phyloP scores from a whole-genome alignment of 2,113 vertebrate species.

The Chloroceryle aenea region DNA sequence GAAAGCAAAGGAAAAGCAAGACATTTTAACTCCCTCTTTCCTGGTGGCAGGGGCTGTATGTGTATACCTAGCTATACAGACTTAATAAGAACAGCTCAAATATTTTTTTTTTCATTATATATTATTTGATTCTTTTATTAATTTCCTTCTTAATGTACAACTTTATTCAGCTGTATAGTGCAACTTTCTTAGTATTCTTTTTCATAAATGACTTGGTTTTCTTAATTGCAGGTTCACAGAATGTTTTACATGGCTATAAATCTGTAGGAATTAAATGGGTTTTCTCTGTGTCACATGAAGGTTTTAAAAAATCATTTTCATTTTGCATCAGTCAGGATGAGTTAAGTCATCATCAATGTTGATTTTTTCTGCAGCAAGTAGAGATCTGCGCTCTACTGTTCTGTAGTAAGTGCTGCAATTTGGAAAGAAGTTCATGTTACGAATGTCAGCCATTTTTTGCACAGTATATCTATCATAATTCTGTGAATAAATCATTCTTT shows the following conservation, averaged over 20 bases:
- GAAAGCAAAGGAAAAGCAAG: slow-evolving; percentile 22
- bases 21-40: slow-evolving; percentile 4
- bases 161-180: neutral
- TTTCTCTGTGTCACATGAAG: neutral
- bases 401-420: neutral
- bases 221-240: neutral
- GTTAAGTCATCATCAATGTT: neutral
- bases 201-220: neutral
- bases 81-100: neutral
- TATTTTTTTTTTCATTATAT: neutral
- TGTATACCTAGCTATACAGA: neutral
- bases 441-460: slow-evolving; percentile 19
- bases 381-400: neutral
- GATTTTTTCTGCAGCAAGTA: neutral
- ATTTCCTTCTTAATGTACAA: neutral
- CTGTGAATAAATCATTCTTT: neutral
- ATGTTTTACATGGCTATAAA: neutral
- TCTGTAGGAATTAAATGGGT: neutral
- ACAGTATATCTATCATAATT: neutral
- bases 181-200: neutral
- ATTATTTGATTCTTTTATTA: neutral
- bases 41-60: neutral
- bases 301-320: neutral
- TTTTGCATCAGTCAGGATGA: neutral
- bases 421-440: neutral